Base-by-base conservation (phyloP, 1,140 invertebrate species). In the Hermetia illucens region DNA sequence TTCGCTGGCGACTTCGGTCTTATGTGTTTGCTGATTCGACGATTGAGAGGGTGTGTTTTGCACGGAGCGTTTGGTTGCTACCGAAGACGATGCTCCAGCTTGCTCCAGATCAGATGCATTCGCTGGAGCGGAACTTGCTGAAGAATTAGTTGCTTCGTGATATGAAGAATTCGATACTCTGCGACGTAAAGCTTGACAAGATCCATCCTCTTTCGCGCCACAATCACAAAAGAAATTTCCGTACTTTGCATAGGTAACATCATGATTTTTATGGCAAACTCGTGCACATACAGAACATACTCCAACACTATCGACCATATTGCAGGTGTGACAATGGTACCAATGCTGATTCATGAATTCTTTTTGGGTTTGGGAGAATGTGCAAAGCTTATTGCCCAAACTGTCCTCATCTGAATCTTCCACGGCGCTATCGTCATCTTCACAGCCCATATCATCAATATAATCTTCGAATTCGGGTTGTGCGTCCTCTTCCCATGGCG, bases 171-270 rank as follows among this genome's bases (percentile, higher is more conserved):
- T 40, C n/a, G n/a, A n/a, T n/a, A 53, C 21, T 24, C 55, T 50
- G 1, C 55, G 44, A 30, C 50, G 52, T 1, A 58, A 19, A 0
- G 58, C 58, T 30, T 57, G 53, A 44, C 66, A 69, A 9, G 74
- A 76, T 2, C 77, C 76, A 55, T 94, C 90, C 44, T 92, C 87
- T 61, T 94, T 94, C 5, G 90, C 92, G 3, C 94, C 94, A 63
- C 94, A 98, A 59, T 98, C 93, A 58, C 94, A 98, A 65, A 98
- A 98, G 68, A 98, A 98, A 46, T 94, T 95, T 3, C 93, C 94
- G 60, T 87, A 94, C 59, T 98, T 98, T 15, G 93, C 88, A 62
- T 98, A 98, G 1, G 91, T 94, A 0, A 98, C 77, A 58, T 98
- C 94, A 60, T 98, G 93, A 10, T 86, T 88, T 43, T 85, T 79